Evolutionary conservation across 1,140 invertebrate genomes (phyloP).

Genomic region (Polypedilum pembai): DNA sequence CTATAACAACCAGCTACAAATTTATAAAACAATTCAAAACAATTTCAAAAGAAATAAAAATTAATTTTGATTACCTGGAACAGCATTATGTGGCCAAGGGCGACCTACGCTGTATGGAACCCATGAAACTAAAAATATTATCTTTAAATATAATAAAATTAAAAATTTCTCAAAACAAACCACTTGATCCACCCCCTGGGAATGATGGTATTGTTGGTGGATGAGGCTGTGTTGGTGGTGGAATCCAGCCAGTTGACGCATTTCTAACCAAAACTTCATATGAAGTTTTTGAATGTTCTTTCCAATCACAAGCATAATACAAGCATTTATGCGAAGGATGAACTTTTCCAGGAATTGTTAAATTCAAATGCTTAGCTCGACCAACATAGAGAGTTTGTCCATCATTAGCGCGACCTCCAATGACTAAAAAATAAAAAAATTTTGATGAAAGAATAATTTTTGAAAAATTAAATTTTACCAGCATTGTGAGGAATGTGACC

Average conservation of each 20-base stretch:
- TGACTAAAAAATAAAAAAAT: constrained; percentile 35
- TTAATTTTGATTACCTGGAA: constrained; percentile 33
- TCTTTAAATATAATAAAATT: no score
- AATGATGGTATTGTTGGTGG: neutral
- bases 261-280: neutral
- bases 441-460: no score
- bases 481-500: constrained; percentile 49
- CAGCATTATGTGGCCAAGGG: constrained; percentile 39
- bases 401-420: constrained; percentile 48
- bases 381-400: constrained; percentile 59
- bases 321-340: constrained; percentile 50
- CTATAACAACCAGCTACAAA: constrained; percentile 41
- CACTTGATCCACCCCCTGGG: neutral
- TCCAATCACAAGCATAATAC: constrained; percentile 57
- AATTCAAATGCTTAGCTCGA: constrained; percentile 50
- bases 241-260: neutral
- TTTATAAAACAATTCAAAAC: no score
- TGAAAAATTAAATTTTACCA: no score
- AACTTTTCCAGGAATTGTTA: constrained; percentile 63
- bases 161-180: neutral
- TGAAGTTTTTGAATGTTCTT: constrained; percentile 45
- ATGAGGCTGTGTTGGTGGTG: neutral
- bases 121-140: constrained; percentile 35
- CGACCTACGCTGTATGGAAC: constrained; percentile 32
- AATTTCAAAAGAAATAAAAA: no score